Conservation (phyloP, 2,888 invertebrate species). For the Xylota segnis region DNA sequence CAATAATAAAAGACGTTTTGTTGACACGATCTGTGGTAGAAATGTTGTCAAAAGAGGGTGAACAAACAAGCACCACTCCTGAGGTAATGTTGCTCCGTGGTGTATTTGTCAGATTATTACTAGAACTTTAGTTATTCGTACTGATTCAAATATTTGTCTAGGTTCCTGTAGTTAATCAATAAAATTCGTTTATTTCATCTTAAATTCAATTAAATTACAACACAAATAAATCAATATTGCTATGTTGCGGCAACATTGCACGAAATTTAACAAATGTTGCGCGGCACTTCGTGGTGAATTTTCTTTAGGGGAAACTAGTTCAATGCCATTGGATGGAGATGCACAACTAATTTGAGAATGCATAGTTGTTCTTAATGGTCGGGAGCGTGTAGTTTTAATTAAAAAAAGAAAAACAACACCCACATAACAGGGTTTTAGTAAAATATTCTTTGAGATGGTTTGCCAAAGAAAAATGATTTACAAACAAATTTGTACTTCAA, state of each 20-base stretch:
- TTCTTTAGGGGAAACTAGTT: slow-evolving; percentile 53
- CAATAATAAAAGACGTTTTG: slow-evolving; percentile 56
- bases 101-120: slow-evolving; percentile 15
- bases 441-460: slow-evolving; percentile 8
- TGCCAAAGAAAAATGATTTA: slow-evolving; percentile 43
- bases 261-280: slow-evolving; percentile 2
- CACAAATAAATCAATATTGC: background rate
- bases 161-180: slow-evolving; percentile 37
- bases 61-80: slow-evolving; percentile 28
- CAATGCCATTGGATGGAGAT: slow-evolving; percentile 58
- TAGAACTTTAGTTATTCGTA: slow-evolving; percentile 34
- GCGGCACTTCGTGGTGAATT: slow-evolving; percentile 36
- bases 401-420: slow-evolving; percentile 40
- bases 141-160: slow-evolving; percentile 20
- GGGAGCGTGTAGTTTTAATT: slow-evolving; percentile 35
- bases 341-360: slow-evolving; percentile 49
- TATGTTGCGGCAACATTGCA: slow-evolving; percentile 65
- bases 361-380: slow-evolving; percentile 7
- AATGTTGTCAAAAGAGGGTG: slow-evolving; percentile 45
- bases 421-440: slow-evolving; percentile 32
- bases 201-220: slow-evolving; percentile 24
- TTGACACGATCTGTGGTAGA: slow-evolving; percentile 46
- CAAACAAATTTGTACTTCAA: slow-evolving; percentile 60
- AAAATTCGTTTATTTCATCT: background rate
- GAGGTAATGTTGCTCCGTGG: slow-evolving; percentile 46